Evolutionary conservation across 2,113 vertebrate genomes (phyloP).

Genomic region (Mandrillus leucophaeus): DNA sequence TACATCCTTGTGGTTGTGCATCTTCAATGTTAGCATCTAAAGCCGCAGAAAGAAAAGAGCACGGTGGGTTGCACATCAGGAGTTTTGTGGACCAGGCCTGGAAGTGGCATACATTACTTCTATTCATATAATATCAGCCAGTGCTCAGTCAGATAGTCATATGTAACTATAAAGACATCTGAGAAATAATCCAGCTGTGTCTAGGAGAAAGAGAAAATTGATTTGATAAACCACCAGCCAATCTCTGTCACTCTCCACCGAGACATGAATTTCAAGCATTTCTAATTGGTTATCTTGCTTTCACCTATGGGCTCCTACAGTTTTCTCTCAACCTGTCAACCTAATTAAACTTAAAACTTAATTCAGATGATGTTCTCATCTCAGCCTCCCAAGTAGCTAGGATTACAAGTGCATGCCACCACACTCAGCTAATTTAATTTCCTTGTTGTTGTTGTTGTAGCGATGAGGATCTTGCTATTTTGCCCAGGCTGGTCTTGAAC

Average conservation of each 20-base stretch:
- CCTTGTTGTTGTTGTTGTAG: too few relatives aligned
- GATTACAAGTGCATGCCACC: too few relatives aligned
- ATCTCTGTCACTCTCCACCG: background rate
- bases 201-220: background rate
- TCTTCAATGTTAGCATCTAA: background rate
- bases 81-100: background rate
- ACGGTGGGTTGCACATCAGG: background rate
- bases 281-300: background rate
- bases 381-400: too few relatives aligned
- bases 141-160: background rate
- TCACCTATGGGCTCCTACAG: background rate
- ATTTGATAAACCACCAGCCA: background rate
- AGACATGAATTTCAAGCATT: background rate
- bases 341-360: background rate
- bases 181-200: background rate
- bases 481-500: too few relatives aligned
- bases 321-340: background rate
- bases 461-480: too few relatives aligned
- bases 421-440: too few relatives aligned
- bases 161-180: background rate
- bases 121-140: background rate
- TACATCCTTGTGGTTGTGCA: background rate
- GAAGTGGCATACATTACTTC: background rate
- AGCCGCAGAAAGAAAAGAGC: background rate
- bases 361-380: background rate